Evolutionary conservation across 1,140 invertebrate species (phyloP), one percentile per base, ranked within the genome.

Genomic region (Anastrepha ludens): DNA sequence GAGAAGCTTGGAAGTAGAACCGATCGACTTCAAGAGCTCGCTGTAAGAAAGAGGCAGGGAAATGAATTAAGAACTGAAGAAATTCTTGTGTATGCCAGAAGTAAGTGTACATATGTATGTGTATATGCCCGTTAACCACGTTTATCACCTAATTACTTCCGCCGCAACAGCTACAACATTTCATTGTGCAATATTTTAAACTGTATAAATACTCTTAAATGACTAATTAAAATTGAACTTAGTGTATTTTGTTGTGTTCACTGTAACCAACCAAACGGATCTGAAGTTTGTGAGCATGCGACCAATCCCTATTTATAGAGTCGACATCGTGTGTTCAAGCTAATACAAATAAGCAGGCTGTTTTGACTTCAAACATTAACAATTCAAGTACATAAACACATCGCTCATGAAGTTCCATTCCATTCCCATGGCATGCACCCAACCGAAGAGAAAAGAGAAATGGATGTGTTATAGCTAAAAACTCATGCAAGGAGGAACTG

Each of bases 1-100:
- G 47, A 93, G 88, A 39, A 91, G 87, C 86, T 93, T 93, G 2
- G 93, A 93, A 2, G 92, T 93, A 59, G 86, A 90, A 64, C 93
- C 92, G 88, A 93, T 74, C 4, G 93, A 90, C 11, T 92, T 92
- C 41, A 93, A 81, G 0, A 93, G 87, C 67, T 93, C 90, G 13
- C 92, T 93, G 70, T 7, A 88, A 89, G 15, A n/a, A 65, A 67
- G 29, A 85, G 7, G 59, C 55, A 59, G 44, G n/a, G 15, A 88
- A 86, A 62, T 44, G 11, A 44, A 65, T 44, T 29, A 29, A 29
- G 29, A 29, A 29, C 29, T 29, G 29, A 29, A 29, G 15, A 47
- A n/a, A 8, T 62, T 41, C 20, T 87, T 29, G 2, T 74, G 29
- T 29, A 29, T 29, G 29, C 29, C 1, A 11, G 17, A 47, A 74